Evolutionary conservation across 2,888 invertebrate species (phyloP).

Genomic region (Melieria omissa): DNA sequence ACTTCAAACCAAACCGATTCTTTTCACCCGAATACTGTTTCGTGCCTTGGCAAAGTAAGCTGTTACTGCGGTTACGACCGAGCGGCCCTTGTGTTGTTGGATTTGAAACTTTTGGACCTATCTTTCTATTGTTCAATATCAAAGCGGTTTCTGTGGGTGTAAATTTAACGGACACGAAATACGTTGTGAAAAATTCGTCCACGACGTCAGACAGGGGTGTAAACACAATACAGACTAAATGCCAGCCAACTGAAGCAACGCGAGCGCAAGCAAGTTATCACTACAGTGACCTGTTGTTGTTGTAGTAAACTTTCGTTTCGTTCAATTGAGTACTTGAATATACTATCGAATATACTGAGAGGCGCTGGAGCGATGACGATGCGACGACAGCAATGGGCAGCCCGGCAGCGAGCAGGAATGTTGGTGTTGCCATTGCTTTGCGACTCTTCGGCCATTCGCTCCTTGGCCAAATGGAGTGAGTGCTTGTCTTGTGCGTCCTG

Average conservation of each 20-base stretch:
- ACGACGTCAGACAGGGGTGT: slow-evolving; percentile 63
- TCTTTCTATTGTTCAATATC: neutral
- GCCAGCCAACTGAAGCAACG: slow-evolving; percentile 13
- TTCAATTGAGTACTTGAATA: slow-evolving; percentile 10
- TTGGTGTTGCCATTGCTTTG: too few relatives aligned
- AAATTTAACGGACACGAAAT: slow-evolving; percentile 39
- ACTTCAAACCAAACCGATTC: too few relatives aligned
- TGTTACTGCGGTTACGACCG: neutral
- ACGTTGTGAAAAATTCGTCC: slow-evolving; percentile 49
- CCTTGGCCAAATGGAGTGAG: too few relatives aligned
- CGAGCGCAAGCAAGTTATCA: slow-evolving; percentile 27
- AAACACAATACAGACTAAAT: slow-evolving; percentile 64
- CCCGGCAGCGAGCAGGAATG: too few relatives aligned
- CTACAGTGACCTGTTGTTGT: slow-evolving; percentile 24
- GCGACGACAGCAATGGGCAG: too few relatives aligned
- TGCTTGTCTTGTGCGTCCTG: too few relatives aligned
- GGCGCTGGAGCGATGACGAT: too few relatives aligned
- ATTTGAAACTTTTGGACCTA: slow-evolving; percentile 9
- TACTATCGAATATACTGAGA: too few relatives aligned
- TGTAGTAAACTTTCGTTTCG: slow-evolving; percentile 17
- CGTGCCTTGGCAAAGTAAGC: neutral
- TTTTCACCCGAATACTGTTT: too few relatives aligned
- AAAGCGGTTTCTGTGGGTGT: slow-evolving; percentile 5
- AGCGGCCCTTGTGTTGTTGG: neutral
- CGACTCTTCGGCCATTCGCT: too few relatives aligned